A percentile compares a stretch with the other conserved stretches of the same genome.
phyloP scores from a whole-genome alignment of 2,113 vertebrate species.

The Aegotheles bennettii region DNA sequence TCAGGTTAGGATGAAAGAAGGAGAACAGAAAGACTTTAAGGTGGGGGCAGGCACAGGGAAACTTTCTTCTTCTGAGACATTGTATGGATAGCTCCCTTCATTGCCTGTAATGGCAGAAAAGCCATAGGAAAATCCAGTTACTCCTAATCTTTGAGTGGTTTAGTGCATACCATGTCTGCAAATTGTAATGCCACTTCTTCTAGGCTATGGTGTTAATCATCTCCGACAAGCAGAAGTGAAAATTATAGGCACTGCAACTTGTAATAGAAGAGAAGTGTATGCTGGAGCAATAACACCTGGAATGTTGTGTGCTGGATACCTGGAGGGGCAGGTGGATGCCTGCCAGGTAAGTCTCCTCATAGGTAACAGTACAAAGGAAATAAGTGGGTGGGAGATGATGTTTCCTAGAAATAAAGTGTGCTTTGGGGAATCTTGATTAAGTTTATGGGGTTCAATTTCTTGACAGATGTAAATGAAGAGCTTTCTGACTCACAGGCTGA shows the following conservation, averaged over 20 bases:
- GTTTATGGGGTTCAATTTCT: background rate
- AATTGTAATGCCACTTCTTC: slow-evolving; percentile 17
- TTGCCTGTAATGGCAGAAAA: background rate
- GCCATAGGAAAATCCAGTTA: background rate
- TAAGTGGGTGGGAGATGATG: background rate
- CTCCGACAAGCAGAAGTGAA: slow-evolving; percentile 88
- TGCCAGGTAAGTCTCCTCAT: slow-evolving; percentile 81
- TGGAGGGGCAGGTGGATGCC: slow-evolving; percentile 85
- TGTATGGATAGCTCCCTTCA: background rate
- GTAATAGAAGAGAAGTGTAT: slow-evolving; percentile 72
- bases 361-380: background rate
- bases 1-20: background rate
- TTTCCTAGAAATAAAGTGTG: background rate
- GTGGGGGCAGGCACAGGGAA: background rate
- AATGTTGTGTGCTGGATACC: slow-evolving; percentile 89
- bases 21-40: background rate
- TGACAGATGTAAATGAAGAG: background rate
- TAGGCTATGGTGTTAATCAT: slow-evolving; percentile 70
- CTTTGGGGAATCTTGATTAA: background rate
- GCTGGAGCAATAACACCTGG: slow-evolving; percentile 73
- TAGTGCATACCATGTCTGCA: background rate
- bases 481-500: background rate
- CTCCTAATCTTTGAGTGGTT: background rate
- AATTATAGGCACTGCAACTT: slow-evolving; percentile 83
- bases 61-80: background rate